Percentiles rank a stretch among this genome's conserved stretches.
phyloP scores from a whole-genome alignment of 2,113 vertebrate species.

The Brachyhypopomus occidentalis region DNA sequence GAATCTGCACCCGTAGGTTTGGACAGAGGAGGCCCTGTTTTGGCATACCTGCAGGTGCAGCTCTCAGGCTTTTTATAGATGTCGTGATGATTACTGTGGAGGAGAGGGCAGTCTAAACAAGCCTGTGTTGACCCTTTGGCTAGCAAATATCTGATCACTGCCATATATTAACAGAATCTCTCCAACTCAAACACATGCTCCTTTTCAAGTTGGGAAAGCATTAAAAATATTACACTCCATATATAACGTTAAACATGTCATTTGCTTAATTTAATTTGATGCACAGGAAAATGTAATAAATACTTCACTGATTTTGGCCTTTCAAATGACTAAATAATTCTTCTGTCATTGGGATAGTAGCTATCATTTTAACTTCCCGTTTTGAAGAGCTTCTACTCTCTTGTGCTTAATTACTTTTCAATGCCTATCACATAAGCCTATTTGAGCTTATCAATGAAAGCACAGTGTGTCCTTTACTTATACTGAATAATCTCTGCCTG shows the following conservation, averaged over 20 bases:
- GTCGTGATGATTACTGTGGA: neutral
- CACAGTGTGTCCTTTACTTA: conserved; percentile 40
- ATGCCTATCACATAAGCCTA: neutral
- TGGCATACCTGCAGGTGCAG: conserved; percentile 8
- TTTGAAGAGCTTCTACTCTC: neutral
- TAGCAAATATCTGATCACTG: conserved; percentile 3
- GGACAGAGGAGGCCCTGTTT: conserved; percentile 26
- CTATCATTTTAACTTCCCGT: too few species aligned
- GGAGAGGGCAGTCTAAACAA: conserved; percentile 41
- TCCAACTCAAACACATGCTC: neutral
- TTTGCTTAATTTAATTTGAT: too few species aligned
- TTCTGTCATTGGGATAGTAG: too few species aligned
- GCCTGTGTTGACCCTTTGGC: neutral
- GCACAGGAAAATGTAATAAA: too few species aligned
- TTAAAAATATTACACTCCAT: neutral
- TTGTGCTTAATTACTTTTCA: neutral
- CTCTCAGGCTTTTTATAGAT: neutral
- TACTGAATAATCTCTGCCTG: conserved; percentile 30
- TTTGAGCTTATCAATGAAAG: conserved; percentile 57
- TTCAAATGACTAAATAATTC: too few species aligned
- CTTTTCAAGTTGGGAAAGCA: neutral
- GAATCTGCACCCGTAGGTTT: neutral
- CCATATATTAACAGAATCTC: neutral
- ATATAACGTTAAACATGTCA: neutral
- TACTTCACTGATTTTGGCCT: too few species aligned